Conservation (phyloP, 2,888 invertebrate genomes). For the Tenthredo amoena region DNA sequence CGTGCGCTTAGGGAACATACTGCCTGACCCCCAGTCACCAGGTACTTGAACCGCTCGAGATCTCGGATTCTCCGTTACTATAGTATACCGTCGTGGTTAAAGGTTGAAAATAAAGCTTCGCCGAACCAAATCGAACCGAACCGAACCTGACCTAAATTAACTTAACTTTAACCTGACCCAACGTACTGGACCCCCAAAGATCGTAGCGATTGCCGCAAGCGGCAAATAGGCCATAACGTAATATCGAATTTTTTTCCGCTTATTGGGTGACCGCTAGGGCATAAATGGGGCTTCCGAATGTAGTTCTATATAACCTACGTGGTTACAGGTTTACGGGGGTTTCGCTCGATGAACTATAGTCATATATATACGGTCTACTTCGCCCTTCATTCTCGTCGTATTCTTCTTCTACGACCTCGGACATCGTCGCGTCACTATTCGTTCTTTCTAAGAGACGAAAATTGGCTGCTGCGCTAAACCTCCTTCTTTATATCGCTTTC, state of each 20-base stretch:
- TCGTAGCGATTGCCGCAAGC: not conserved
- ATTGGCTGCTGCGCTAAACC: conserved; percentile 27
- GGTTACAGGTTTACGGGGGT: conserved; percentile 40
- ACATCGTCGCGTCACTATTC: conserved; percentile 14
- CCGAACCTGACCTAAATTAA: not conserved
- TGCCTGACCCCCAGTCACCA: conserved; percentile 47
- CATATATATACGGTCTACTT: not conserved
- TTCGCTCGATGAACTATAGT: conserved; percentile 29
- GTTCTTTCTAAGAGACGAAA: not conserved
- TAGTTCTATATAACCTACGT: conserved; percentile 30
- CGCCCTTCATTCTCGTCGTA: conserved; percentile 12
- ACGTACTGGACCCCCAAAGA: not conserved
- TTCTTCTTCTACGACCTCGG: not conserved
- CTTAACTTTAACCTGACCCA: conserved; percentile 12
- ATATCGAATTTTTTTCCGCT: conserved; percentile 49
- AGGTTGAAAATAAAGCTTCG: conserved; percentile 41
- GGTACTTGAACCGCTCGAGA: conserved; percentile 50
- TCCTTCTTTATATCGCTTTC: not conserved
- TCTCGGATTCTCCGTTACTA: conserved; percentile 40
- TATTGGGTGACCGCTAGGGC: conserved; percentile 46
- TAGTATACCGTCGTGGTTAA: not conserved
- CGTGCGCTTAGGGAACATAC: conserved; percentile 41
- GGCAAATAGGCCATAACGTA: conserved; percentile 35
- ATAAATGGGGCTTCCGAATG: conserved; percentile 48
- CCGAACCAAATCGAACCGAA: not conserved